Conservation (phyloP, 2,113 vertebrate genomes). For the Zapus hudsonius region DNA sequence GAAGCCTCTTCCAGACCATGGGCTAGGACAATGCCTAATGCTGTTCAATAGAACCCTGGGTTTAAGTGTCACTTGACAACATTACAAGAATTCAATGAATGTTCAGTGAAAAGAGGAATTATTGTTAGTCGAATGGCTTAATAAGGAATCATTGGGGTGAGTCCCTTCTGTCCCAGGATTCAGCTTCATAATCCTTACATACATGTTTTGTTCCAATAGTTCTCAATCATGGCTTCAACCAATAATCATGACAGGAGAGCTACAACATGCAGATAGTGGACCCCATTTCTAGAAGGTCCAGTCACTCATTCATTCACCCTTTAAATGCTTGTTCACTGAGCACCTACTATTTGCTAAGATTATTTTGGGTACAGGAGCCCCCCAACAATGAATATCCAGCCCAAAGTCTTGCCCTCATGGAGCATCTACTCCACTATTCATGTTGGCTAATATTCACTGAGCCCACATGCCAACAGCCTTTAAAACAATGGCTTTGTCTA, state of each 20-base stretch:
- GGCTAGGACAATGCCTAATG: no score
- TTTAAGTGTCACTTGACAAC: constrained; percentile 11
- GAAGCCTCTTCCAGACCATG: background rate
- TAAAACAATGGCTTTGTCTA: background rate
- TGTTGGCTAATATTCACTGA: background rate
- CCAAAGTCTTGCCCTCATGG: background rate
- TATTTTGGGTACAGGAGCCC: background rate
- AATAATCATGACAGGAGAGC: background rate
- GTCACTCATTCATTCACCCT: background rate
- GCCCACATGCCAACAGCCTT: background rate
- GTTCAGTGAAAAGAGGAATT: background rate
- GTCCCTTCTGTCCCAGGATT: background rate
- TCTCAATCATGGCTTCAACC: background rate
- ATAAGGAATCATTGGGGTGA: background rate
- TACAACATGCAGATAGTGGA: background rate
- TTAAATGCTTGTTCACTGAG: background rate
- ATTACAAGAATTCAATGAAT: background rate
- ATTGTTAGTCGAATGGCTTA: background rate
- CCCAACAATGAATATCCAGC: background rate
- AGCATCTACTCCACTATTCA: background rate
- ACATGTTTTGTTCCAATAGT: background rate
- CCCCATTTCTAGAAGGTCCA: background rate
- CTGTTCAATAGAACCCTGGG: background rate
- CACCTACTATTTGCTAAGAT: background rate
- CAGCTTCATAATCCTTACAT: background rate